Percentiles rank a stretch among this genome's conserved stretches.
Evolutionary conservation across 1,140 invertebrate genomes (phyloP).

Genomic region (Trigoniulus corallinus): DNA sequence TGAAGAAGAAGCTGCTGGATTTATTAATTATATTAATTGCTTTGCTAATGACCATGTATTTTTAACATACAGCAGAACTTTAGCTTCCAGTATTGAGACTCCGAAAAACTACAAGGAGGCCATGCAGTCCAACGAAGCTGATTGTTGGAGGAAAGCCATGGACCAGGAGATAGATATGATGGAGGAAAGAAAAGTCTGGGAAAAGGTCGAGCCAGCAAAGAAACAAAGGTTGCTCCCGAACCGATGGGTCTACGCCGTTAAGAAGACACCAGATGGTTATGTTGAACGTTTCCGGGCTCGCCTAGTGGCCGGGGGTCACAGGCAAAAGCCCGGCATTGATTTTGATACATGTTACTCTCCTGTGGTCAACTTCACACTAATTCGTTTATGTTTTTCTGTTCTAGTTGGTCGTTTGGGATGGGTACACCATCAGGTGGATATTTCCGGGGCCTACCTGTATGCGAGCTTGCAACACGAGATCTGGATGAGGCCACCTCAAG

Average conservation of each 20-base stretch:
- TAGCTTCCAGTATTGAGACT: neutral
- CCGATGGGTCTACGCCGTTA: neutral
- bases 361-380: constrained; percentile 17
- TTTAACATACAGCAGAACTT: neutral
- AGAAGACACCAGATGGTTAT: neutral
- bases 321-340: constrained; percentile 23
- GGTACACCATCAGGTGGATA: constrained; percentile 25
- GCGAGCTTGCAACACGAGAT: constrained; percentile 20
- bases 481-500: constrained; percentile 25
- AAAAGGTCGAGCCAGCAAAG: neutral
- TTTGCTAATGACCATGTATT: neutral
- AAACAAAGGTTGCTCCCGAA: neutral
- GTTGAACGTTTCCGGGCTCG: constrained; percentile 17
- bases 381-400: constrained; percentile 14
- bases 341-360: constrained; percentile 23
- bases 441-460: constrained; percentile 28
- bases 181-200: constrained; percentile 1
- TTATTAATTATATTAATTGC: neutral
- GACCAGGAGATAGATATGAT: neutral
- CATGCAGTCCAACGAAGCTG: neutral
- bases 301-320: constrained; percentile 24
- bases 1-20: neutral
- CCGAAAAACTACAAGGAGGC: neutral
- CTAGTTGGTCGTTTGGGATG: constrained; percentile 3
- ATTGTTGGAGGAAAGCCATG: neutral